Conservation (phyloP, 2,888 invertebrate genomes). For the Ommatoiulus sabulosus region DNA sequence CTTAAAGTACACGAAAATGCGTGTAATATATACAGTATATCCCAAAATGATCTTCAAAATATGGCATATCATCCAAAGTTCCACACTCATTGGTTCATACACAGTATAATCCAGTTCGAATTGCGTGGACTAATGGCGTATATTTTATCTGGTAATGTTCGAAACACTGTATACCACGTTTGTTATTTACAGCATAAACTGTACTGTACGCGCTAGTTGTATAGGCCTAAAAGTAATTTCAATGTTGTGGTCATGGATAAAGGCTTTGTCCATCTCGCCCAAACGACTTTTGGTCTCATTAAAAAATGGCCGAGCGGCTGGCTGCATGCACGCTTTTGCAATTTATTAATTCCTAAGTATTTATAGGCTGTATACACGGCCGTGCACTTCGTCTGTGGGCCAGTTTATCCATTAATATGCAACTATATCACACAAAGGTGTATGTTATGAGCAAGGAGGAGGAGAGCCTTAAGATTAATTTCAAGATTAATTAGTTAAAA, state of each 20-base stretch:
- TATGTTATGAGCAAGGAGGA: not conserved
- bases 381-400: slow-evolving; percentile 15
- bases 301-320: not conserved
- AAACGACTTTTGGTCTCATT: not conserved
- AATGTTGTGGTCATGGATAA: not conserved
- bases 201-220: not conserved
- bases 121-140: not conserved
- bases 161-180: not conserved
- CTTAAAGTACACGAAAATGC: not conserved
- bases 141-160: not conserved
- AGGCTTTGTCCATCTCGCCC: not conserved
- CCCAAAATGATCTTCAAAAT: not conserved
- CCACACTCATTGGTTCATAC: not conserved
- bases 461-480: slow-evolving; percentile 31
- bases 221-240: not conserved
- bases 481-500: slow-evolving; percentile 40
- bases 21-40: too few relatives aligned
- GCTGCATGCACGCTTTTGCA: not conserved
- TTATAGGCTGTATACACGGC: not conserved
- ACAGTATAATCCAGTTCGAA: not conserved
- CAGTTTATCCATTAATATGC: slow-evolving; percentile 14
- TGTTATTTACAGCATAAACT: too few relatives aligned
- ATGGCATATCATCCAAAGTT: not conserved
- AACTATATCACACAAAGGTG: slow-evolving; percentile 36
- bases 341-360: slow-evolving; percentile 22